Percentiles rank a stretch among this genome's conserved stretches.
These are phyloP conservation scores for Thinocorus orbignyianus DNA, from an alignment of 2,113 vertebrate genomes.

Conservation along the genomic window DNA sequence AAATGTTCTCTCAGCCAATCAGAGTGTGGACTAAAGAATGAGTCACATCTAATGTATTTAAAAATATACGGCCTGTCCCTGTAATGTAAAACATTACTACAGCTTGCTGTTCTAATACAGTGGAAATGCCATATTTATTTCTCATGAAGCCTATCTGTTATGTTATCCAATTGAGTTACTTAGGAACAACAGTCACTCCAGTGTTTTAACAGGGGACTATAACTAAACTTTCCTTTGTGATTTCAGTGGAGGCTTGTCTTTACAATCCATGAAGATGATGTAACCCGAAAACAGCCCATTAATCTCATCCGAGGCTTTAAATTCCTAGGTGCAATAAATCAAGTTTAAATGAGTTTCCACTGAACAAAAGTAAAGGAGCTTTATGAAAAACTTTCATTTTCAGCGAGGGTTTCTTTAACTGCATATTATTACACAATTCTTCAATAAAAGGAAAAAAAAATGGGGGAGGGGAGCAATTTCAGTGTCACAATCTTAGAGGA, in stretches of 20 bases:
- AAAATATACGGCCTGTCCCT: constrained; percentile 19
- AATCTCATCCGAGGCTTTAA: constrained; percentile 54
- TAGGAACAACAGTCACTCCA: constrained; percentile 38
- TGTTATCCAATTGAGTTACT: constrained; percentile 63
- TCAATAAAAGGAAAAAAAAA: neutral
- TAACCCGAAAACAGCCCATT: constrained; percentile 67
- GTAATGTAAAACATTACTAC: constrained; percentile 17
- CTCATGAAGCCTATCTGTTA: constrained; percentile 52
- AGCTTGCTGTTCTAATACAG: neutral
- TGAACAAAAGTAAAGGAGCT: constrained; percentile 32
- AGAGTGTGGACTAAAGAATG: neutral
- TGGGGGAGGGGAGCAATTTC: neutral
- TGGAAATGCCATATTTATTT: constrained; percentile 47
- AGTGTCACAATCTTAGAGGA: neutral
- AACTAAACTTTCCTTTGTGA: constrained; percentile 54
- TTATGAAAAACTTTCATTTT: constrained; percentile 11
- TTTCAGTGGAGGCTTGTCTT: constrained; percentile 45
- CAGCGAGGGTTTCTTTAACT: neutral
- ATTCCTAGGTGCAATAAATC: constrained; percentile 66
- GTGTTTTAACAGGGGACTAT: constrained; percentile 8
- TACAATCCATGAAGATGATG: constrained; percentile 65
- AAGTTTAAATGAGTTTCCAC: constrained; percentile 60
- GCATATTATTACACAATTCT: neutral
- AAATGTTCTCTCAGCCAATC: neutral
- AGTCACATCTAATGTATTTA: neutral